Base-by-base conservation (phyloP, 2,113 vertebrate species). In the Megaceryle torquata region DNA sequence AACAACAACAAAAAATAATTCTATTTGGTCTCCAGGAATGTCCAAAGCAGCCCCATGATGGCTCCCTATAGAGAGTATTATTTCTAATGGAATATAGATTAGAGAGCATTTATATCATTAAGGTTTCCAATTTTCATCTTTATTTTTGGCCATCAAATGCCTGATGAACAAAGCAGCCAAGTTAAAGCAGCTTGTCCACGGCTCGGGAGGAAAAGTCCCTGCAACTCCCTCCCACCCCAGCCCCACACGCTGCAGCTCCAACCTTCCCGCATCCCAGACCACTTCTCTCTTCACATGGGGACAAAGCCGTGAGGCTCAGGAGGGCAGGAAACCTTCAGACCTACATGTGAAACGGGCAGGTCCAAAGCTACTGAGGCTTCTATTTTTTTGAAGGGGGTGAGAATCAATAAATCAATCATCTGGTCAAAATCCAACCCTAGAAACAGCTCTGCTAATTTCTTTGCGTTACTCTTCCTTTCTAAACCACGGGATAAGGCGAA, bases 121-220 rank as follows among this genome's bases (percentile, higher is more conserved):
- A 60, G 46, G 53, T 44, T 88, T 86, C 65, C 56, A 26, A 2
- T 51, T 61, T 72, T 70, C 33, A n/a, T 15, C 46, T 82, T 77
- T 26, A 21, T 31, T 44, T 68, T 57, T 87, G 79, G 41, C 35
- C 41, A 6, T 20, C 76, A 51, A 86, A 81, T 4, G 41, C 19
- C 10, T 65, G 76, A 77, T 56, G 64, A 33, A 46, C 82, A 91
- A 65, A 82, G 0, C 69, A 82, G 79, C 48, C 41, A 28, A 72
- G 33, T 10, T 21, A 21, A 1, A 0, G 6, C n/a, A 60, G 67
- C 21, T 26, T 8, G 59, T 11, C 53, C 31, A 3, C 0, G 13
- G 65, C 70, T 68, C 3, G 0, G 24, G 84, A 67, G 51, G 20
- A 50, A 71, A 71, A 17, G 2, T 59, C 35, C 60, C 64, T 2